Base-by-base conservation (phyloP, 2,888 invertebrate species). In the Eristalis tenax region DNA sequence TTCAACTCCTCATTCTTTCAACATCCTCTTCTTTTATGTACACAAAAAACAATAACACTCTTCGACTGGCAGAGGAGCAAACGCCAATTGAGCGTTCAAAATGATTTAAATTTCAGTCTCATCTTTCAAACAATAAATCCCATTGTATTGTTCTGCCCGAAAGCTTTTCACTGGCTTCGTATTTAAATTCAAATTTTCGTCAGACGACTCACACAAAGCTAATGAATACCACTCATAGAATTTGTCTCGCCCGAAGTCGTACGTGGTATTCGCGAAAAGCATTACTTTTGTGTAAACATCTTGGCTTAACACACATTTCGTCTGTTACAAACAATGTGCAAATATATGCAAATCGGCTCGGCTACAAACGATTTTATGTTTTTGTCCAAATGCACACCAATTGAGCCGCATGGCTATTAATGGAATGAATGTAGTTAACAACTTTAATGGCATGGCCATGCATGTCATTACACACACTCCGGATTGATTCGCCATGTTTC, bases 351-450 rank as follows among this genome's bases (percentile, higher is more conserved):
- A 50, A 50, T 38, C 40, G 38, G n/a, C 59, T 59, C 38, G 59
- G 32, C 61, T 35, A 35, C 76, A 68, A 57, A 56, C 70, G 78
- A 38, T 57, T 78, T 78, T 38, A 70, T 70, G 64, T 70, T 70
- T 35, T 32, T 28, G 40, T 38, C 59, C 64, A 64, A 78, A 38
- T 78, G 70, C 26, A 64, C 64, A 56, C 26, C 23, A 50, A 50
- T 18, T n/a, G 23, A 18, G 13, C 28, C 32, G 64, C 18, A 8
- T 18, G 6, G 56, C 70, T 56, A 78, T 78, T 78, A 78, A 32
- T 28, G 64, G 38, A 70, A 78, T 71, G 70, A 57, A 28, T 22
- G 56, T 28, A 70, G 64, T 78, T 78, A 78, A 57, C 64, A 23
- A 40, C 70, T 70, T 71, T 38, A 70, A 56, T 64, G 35, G 61